These are phyloP conservation scores for Ellobium chinense DNA, from an alignment of 2,888 invertebrate species.

Conservation along the genomic window DNA sequence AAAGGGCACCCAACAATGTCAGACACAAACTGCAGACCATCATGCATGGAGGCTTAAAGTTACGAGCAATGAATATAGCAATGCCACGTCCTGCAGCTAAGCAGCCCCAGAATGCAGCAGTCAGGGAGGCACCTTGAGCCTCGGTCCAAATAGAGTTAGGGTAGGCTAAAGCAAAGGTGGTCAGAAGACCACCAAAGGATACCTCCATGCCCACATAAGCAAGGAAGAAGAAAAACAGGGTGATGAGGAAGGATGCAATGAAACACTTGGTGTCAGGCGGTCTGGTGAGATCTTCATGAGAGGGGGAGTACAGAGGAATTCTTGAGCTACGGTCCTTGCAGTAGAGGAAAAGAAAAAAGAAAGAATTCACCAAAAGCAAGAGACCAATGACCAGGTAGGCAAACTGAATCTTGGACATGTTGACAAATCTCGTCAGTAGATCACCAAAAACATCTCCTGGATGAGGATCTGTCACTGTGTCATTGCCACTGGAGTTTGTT, in stretches of 20 bases:
- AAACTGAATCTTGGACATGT: constrained; percentile 75
- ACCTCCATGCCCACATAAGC: constrained; percentile 79
- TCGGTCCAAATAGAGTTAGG: constrained; percentile 70
- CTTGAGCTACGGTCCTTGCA: constrained; percentile 61
- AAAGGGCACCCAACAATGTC: constrained; percentile 71
- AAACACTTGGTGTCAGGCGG: constrained; percentile 53
- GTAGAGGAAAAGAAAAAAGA: constrained; percentile 76
- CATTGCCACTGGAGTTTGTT: neutral
- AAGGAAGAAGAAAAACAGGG: constrained; percentile 78
- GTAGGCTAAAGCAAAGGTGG: constrained; percentile 75
- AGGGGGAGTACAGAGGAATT: constrained; percentile 19
- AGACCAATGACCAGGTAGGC: constrained; percentile 78
- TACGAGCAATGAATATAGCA: constrained; percentile 78
- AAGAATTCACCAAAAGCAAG: constrained; percentile 72
- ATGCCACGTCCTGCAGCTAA: constrained; percentile 79
- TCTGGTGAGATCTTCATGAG: constrained; percentile 44
- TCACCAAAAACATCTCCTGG: neutral
- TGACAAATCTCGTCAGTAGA: constrained; percentile 1
- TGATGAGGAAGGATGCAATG: constrained; percentile 67
- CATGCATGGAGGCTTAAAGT: constrained; percentile 77
- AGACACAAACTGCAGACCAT: constrained; percentile 75
- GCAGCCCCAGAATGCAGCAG: constrained; percentile 80
- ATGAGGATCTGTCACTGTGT: neutral
- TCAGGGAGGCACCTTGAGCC: constrained; percentile 75
- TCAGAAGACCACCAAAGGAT: constrained; percentile 79